Conservation (phyloP, 1,140 invertebrate species). For the Cydia strobilella region DNA sequence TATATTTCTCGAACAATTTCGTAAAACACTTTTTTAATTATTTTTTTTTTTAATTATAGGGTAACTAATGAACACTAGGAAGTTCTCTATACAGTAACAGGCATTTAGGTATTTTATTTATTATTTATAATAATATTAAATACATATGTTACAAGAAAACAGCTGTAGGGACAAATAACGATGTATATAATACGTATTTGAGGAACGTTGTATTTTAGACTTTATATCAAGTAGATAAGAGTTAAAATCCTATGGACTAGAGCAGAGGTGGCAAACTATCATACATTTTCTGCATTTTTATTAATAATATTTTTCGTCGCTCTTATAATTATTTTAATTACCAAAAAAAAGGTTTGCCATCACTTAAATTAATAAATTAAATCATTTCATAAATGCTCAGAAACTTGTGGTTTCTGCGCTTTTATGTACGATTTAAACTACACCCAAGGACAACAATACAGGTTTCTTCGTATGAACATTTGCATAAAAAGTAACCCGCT, state of each 20-base stretch:
- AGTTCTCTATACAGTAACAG: conserved; percentile 17
- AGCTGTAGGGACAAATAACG: background rate
- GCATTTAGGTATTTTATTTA: conserved; percentile 9
- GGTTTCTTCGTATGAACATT: no score
- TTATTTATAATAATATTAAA: background rate
- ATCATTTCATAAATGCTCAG: no score
- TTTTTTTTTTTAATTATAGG: background rate
- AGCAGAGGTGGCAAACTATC: background rate
- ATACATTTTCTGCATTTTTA: no score
- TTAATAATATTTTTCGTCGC: no score
- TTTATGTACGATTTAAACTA: no score
- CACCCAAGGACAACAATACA: no score
- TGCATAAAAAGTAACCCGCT: no score
- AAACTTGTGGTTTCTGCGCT: no score
- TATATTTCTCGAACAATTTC: conserved; percentile 23
- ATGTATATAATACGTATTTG: background rate
- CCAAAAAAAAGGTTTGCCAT: no score
- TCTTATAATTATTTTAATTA: no score
- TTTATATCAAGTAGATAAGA: background rate
- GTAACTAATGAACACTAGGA: conserved; percentile 24
- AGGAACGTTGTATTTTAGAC: background rate
- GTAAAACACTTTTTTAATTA: background rate
- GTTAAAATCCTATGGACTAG: background rate
- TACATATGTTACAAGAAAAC: conserved; percentile 17
- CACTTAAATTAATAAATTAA: no score